Evolutionary conservation across 2,113 vertebrate genomes (phyloP).

Genomic region (Carassius gibelio): DNA sequence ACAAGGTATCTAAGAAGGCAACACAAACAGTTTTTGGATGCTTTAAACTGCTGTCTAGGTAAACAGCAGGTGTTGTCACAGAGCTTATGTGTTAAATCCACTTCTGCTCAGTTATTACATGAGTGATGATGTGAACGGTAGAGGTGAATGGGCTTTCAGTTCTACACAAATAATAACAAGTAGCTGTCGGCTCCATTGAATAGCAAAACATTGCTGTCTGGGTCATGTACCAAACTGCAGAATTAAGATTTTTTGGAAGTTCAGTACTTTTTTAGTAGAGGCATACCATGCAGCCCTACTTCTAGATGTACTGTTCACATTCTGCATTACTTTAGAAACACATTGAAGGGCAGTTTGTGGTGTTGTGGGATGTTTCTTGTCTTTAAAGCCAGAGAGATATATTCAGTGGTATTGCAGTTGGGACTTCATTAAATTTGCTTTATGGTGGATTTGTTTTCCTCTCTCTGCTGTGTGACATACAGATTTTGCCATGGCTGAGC

Average conservation of each 20-base stretch:
- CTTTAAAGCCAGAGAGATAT: constrained; percentile 60
- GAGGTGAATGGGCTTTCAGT: neutral
- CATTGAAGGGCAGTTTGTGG: constrained; percentile 60
- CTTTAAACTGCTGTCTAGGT: neutral
- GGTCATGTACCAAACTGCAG: neutral
- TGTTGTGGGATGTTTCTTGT: constrained; percentile 61
- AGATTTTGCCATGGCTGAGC: constrained; percentile 17
- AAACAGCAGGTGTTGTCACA: constrained; percentile 5
- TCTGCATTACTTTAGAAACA: constrained; percentile 59
- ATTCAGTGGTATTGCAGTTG: constrained; percentile 65
- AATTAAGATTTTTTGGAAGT: neutral
- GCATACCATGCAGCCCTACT: neutral
- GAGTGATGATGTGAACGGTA: constrained; percentile 8
- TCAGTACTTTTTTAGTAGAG: neutral
- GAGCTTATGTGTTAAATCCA: neutral
- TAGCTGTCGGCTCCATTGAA: neutral
- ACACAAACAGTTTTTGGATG: neutral
- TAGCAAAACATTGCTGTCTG: neutral
- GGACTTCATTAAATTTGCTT: constrained; percentile 79
- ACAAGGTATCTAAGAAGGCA: neutral
- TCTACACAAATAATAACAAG: constrained; percentile 12
- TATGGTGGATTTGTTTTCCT: constrained; percentile 70
- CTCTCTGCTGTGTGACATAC: constrained; percentile 38
- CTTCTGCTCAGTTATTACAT: neutral
- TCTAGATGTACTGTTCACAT: constrained; percentile 47